These are phyloP conservation scores for Plemyria rubiginata DNA, from an alignment of 2,888 invertebrate species.

Conservation along the genomic window DNA sequence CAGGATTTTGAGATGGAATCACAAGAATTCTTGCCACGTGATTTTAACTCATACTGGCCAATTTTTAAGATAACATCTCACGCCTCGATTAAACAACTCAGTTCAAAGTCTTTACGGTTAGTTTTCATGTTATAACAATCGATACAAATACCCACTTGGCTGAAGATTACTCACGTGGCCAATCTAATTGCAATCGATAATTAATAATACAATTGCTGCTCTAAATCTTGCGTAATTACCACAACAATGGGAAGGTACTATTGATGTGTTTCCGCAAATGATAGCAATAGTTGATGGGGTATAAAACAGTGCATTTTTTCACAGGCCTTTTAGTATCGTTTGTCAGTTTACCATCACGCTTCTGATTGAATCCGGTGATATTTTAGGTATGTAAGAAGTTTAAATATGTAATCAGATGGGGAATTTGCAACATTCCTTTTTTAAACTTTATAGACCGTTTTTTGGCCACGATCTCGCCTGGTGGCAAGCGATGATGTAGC, in stretches of 20 bases:
- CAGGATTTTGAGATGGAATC: no score
- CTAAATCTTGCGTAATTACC: conserved; percentile 28
- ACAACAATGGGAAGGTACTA: conserved; percentile 42
- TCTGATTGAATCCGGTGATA: neutral
- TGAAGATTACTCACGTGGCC: conserved; percentile 11
- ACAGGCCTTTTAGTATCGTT: conserved; percentile 35
- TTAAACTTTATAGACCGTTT: no score
- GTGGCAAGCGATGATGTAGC: no score
- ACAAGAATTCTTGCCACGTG: no score
- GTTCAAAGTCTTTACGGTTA: conserved; percentile 9
- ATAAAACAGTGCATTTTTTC: conserved; percentile 44
- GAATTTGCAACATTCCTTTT: no score
- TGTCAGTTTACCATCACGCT: conserved; percentile 5
- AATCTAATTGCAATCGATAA: conserved; percentile 23
- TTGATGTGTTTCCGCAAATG: conserved; percentile 36
- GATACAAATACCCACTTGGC: neutral
- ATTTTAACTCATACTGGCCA: neutral
- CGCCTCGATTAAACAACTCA: conserved; percentile 5
- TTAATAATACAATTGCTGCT: conserved; percentile 23
- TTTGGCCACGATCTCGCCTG: no score
- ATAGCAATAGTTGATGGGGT: conserved; percentile 37
- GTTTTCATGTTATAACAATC: neutral
- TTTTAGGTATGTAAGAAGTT: neutral
- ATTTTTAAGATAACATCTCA: neutral
- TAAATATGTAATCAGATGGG: neutral